Conservation (phyloP, 2,888 invertebrate species). For the Tribolium freemani region DNA sequence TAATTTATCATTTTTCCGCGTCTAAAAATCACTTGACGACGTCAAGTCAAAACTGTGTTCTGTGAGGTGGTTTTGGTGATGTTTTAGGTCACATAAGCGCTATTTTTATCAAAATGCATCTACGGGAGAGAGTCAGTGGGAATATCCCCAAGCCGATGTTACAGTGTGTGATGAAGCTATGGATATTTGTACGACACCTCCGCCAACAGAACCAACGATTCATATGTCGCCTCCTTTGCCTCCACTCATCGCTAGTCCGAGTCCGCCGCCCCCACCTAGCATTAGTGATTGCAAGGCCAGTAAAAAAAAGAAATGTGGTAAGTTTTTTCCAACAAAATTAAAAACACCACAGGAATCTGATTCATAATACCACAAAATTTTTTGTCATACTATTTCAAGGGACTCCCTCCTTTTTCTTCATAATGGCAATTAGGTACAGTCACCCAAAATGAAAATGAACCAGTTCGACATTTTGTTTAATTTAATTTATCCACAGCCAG, state of each 20-base stretch:
- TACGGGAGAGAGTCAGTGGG: slow-evolving; percentile 76
- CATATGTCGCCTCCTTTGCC: slow-evolving; percentile 56
- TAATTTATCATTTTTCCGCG: background rate
- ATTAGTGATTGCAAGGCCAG: slow-evolving; percentile 51
- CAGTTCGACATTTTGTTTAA: no score
- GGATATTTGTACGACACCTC: slow-evolving; percentile 75
- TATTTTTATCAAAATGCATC: slow-evolving; percentile 77
- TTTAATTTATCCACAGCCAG: no score
- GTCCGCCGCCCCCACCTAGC: slow-evolving; percentile 61
- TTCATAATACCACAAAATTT: no score
- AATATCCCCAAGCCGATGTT: slow-evolving; percentile 72
- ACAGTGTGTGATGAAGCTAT: slow-evolving; percentile 71
- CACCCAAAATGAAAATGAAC: no score
- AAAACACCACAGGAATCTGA: no score
- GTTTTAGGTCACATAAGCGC: slow-evolving; percentile 76
- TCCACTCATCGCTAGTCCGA: slow-evolving; percentile 55
- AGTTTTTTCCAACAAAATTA: background rate
- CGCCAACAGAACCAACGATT: slow-evolving; percentile 60
- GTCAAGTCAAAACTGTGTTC: slow-evolving; percentile 35
- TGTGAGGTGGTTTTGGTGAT: slow-evolving; percentile 53
- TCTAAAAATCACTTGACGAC: slow-evolving; percentile 22
- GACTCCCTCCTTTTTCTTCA: no score
- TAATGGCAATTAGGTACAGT: no score
- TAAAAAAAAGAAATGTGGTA: slow-evolving; percentile 30
- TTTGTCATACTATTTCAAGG: no score